These are phyloP conservation scores for Danionella dracula DNA, from an alignment of 2,797 vertebrate species.

Conservation along the genomic window DNA sequence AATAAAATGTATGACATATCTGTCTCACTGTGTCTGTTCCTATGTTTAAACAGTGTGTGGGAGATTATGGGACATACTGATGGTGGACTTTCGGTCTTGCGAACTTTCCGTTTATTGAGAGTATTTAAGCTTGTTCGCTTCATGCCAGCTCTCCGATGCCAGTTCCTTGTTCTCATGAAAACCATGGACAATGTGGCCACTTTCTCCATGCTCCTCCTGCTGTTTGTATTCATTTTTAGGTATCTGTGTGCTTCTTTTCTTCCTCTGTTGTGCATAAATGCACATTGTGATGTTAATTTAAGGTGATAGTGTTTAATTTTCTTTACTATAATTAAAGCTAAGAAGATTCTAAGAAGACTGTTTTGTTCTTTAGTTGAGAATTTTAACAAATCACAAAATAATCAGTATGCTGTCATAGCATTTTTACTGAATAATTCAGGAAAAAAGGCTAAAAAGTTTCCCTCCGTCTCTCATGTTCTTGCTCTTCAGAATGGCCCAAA, in stretches of 20 bases:
- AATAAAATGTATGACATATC: not conserved
- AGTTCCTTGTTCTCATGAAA: slow-evolving; percentile 97
- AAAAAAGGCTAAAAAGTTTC: no score
- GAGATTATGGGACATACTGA: slow-evolving; percentile 92
- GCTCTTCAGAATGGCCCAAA: no score
- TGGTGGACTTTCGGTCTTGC: slow-evolving; percentile 85
- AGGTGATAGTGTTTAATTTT: no score
- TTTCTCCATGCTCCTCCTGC: slow-evolving; percentile 98
- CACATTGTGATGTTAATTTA: no score
- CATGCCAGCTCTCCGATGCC: slow-evolving; percentile 91
- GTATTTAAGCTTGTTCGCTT: slow-evolving; percentile 95
- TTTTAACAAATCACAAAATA: no score
- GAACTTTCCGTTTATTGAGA: slow-evolving; percentile 89
- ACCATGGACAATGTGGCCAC: slow-evolving; percentile 99
- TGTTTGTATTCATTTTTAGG: slow-evolving; percentile 97
- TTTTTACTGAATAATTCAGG: no score
- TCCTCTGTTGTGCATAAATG: no score
- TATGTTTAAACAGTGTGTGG: slow-evolving; percentile 72
- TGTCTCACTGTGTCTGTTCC: not conserved
- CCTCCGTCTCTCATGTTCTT: no score
- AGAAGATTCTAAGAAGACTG: no score
- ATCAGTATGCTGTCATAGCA: no score
- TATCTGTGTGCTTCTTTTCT: slow-evolving; percentile 45
- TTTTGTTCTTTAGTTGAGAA: no score
- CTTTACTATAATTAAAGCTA: no score